A percentile compares a stretch with the other conserved stretches of the same genome.
Evolutionary conservation across 2,797 vertebrate genomes (phyloP).

Genomic region (Brotula barbata): DNA sequence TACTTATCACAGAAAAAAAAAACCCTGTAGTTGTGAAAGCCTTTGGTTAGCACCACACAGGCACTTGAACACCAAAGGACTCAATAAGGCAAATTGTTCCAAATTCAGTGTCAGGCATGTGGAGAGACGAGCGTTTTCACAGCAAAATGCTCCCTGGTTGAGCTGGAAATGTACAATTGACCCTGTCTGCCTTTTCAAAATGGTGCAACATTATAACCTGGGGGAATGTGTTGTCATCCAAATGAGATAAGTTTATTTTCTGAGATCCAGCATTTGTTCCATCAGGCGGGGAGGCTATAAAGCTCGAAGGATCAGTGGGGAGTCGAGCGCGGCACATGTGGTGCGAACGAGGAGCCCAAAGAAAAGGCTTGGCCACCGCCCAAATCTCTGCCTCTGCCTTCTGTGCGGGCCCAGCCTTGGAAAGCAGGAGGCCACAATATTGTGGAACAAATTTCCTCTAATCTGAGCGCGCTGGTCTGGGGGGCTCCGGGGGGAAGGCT

Average conservation of each 20-base stretch:
- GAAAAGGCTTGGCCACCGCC: conserved; percentile 86
- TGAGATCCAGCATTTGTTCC: conserved; percentile 90
- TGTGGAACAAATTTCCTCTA: conserved; percentile 89
- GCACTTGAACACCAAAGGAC: conserved; percentile 48
- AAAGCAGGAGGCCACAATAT: conserved; percentile 87
- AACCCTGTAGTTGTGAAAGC: too few relatives aligned
- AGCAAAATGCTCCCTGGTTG: conserved; percentile 77
- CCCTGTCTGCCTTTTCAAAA: conserved; percentile 80
- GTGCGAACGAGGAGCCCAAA: conserved; percentile 78
- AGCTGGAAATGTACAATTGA: conserved; percentile 84
- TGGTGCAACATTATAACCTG: conserved; percentile 88
- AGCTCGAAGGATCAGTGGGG: conserved; percentile 86
- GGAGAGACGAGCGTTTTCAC: conserved; percentile 69
- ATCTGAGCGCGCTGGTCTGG: conserved; percentile 83
- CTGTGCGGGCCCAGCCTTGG: conserved; percentile 85
- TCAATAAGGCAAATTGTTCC: conserved; percentile 66
- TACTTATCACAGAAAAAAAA: too few relatives aligned
- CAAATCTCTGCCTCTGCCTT: conserved; percentile 93
- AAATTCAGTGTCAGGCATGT: conserved; percentile 71
- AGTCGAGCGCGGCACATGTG: conserved; percentile 84
- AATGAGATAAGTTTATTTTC: conserved; percentile 99
- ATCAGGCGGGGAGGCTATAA: conserved; percentile 90
- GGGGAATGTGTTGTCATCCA: conserved; percentile 93
- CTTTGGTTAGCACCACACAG: conserved; percentile 19
- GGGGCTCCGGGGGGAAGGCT: conserved; percentile 76